Conservation (phyloP, 2,797 vertebrate genomes). For the Sebastes vulpes region DNA sequence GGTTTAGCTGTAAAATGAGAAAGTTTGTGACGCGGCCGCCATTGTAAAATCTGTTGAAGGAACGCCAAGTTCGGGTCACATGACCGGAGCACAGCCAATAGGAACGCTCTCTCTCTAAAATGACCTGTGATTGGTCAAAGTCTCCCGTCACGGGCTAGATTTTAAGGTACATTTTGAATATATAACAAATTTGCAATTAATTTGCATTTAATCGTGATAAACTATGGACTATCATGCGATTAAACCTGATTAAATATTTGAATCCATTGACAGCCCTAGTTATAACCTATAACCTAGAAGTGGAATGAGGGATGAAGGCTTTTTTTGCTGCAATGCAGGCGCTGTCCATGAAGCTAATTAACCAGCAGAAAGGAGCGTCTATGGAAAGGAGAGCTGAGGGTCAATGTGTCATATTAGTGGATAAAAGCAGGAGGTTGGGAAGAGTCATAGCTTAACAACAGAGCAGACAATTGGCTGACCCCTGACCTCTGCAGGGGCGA, state of each 20-base stretch:
- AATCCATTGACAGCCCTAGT: no score
- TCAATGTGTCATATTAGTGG: conserved; percentile 30
- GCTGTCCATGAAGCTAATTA: conserved; percentile 41
- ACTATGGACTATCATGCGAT: rapidly evolving
- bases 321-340: conserved; percentile 44
- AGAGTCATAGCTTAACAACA: not conserved
- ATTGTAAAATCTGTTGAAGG: no score
- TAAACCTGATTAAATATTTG: no score
- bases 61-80: no score
- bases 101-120: no score
- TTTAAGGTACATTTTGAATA: no score
- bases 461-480: conserved; percentile 15
- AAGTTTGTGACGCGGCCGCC: no score
- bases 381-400: conserved; percentile 9
- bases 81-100: no score
- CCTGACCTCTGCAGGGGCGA: conserved; percentile 10
- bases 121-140: no score
- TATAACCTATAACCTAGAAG: conserved; percentile 38
- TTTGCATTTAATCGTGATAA: no score
- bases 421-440: conserved; percentile 9
- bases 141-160: no score
- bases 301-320: conserved; percentile 31
- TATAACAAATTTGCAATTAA: no score
- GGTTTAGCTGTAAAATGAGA: rapidly evolving
- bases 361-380: conserved; percentile 19